phyloP scores from a whole-genome alignment of 2,113 vertebrate species.

The Brachypodius melanocephalos region DNA sequence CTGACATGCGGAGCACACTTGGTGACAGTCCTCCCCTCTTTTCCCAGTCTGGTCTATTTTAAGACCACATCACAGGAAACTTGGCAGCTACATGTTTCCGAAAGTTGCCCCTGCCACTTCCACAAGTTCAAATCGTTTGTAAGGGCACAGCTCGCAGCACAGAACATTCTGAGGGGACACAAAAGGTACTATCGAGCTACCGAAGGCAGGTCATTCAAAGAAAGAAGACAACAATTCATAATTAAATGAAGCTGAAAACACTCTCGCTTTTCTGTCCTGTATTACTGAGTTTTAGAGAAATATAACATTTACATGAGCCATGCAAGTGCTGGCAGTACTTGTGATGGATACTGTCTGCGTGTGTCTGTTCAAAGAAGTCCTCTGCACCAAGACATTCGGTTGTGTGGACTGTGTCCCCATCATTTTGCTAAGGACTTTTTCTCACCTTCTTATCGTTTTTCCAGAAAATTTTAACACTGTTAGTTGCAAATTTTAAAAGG shows the following conservation, averaged over 20 bases:
- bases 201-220: not conserved
- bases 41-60: conserved; percentile 79
- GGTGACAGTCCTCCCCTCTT: conserved; percentile 71
- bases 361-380: not conserved
- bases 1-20: conserved; percentile 56
- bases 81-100: conserved; percentile 76
- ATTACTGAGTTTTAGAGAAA: not conserved
- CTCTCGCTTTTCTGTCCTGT: not conserved
- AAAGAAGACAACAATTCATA: not conserved
- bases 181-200: not conserved
- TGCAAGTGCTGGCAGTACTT: not conserved
- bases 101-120: conserved; percentile 73
- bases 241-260: not conserved
- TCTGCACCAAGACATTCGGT: not conserved
- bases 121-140: conserved; percentile 61
- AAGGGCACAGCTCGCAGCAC: conserved; percentile 29
- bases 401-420: not conserved
- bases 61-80: conserved; percentile 74
- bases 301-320: not conserved
- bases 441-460: not conserved
- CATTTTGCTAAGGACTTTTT: not conserved
- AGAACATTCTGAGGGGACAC: conserved; percentile 6
- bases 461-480: not conserved
- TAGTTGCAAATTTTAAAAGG: not conserved
- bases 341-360: not conserved